Evolutionary conservation across 2,113 vertebrate genomes (phyloP).

Genomic region (Columba livia): DNA sequence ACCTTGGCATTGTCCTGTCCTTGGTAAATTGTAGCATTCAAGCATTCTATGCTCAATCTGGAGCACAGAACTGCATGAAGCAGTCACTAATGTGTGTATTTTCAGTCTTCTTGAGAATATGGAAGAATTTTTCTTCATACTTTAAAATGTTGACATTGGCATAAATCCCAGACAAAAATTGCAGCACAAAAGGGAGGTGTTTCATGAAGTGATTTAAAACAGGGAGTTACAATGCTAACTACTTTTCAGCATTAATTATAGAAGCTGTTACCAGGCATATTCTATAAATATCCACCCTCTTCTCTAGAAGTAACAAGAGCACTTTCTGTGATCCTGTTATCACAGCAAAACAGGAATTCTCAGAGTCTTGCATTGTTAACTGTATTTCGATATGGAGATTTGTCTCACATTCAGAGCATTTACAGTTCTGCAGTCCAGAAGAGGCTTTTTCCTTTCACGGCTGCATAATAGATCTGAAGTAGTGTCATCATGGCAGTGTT

Average conservation of each 20-base stretch:
- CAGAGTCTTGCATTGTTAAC: not conserved
- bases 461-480: not conserved
- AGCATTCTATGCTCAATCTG: not conserved
- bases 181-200: not conserved
- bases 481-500: not conserved
- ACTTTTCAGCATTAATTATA: conserved; percentile 18
- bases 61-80: not conserved
- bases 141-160: not conserved
- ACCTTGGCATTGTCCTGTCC: not conserved
- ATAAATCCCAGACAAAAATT: not conserved
- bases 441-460: not conserved
- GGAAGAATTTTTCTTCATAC: not conserved
- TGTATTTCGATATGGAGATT: conserved; percentile 16
- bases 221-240: conserved; percentile 30
- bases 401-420: not conserved
- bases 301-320: not conserved
- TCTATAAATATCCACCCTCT: conserved; percentile 24
- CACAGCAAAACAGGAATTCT: conserved; percentile 31
- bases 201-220: conserved; percentile 27
- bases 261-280: not conserved
- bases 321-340: conserved; percentile 44
- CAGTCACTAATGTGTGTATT: not conserved
- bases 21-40: not conserved
- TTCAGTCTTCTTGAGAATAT: not conserved
- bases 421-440: not conserved